Conservation (phyloP, 2,797 vertebrate genomes). For the Lepus townsendii region DNA sequence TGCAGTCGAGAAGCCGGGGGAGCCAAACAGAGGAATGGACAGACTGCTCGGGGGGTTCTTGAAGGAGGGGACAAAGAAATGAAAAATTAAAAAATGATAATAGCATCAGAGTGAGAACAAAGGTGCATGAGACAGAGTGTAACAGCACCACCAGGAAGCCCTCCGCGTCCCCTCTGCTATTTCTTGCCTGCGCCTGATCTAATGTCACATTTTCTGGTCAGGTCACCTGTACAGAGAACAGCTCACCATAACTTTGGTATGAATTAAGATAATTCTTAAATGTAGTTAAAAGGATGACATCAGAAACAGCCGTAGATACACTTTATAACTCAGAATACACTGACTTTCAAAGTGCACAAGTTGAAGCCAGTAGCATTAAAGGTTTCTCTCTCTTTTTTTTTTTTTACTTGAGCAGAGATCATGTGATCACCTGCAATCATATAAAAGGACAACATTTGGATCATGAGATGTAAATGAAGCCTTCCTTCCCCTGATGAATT, state of each 20-base stretch:
- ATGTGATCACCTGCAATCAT: neutral
- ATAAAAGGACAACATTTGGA: neutral
- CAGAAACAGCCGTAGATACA: slow-evolving; percentile 12
- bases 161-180: neutral
- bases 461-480: slow-evolving; percentile 1
- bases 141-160: neutral
- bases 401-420: neutral
- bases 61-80: neutral
- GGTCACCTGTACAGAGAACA: neutral
- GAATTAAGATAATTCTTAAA: slow-evolving; percentile 12
- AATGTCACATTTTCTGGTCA: neutral
- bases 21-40: neutral
- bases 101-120: neutral
- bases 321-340: slow-evolving; percentile 29
- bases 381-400: neutral
- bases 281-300: neutral
- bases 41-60: neutral
- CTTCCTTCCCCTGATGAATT: slow-evolving; percentile 21
- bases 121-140: neutral
- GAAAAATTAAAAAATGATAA: slow-evolving; percentile 11
- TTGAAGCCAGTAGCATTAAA: slow-evolving; percentile 7
- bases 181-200: neutral
- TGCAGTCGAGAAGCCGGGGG: neutral
- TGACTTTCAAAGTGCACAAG: slow-evolving; percentile 39
- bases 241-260: neutral